Evolutionary conservation across 2,888 invertebrate species (phyloP).

Genomic region (Arge pagana): DNA sequence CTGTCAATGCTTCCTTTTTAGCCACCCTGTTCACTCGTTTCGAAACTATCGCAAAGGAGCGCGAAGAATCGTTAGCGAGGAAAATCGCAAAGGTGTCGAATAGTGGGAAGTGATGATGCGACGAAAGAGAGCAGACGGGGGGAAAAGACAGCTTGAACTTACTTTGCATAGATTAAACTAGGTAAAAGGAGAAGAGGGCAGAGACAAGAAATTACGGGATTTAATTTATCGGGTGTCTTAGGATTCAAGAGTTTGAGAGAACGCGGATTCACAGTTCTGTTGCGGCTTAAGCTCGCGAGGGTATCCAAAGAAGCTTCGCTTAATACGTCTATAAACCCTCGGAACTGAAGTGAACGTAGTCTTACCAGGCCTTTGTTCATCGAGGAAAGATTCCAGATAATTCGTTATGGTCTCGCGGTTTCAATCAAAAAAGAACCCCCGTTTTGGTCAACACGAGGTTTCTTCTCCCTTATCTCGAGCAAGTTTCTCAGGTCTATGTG

Average conservation of each 20-base stretch:
- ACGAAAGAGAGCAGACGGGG: constrained; percentile 33
- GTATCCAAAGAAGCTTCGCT: constrained; percentile 34
- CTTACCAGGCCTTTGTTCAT: constrained; percentile 10
- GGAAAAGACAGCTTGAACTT: constrained; percentile 53
- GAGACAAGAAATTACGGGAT: constrained; percentile 51
- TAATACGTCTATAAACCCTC: constrained; percentile 45
- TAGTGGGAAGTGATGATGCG: neutral
- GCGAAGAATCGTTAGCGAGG: too few species aligned
- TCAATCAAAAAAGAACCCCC: constrained; percentile 16
- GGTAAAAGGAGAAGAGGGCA: constrained; percentile 43
- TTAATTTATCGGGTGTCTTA: constrained; percentile 57
- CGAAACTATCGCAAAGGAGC: constrained; percentile 16
- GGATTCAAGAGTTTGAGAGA: constrained; percentile 36
- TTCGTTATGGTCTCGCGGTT: constrained; percentile 18
- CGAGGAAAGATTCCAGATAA: constrained; percentile 12
- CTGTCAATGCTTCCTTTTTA: too few species aligned
- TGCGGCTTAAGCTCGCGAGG: constrained; percentile 33
- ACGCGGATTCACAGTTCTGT: constrained; percentile 43
- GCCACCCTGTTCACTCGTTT: constrained; percentile 7
- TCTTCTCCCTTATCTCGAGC: neutral
- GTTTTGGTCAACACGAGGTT: constrained; percentile 1
- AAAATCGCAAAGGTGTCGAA: too few species aligned
- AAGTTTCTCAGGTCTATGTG: too few species aligned
- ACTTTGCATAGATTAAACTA: constrained; percentile 59
- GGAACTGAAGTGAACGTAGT: constrained; percentile 13